These are phyloP conservation scores for Sesia bembeciformis DNA, from an alignment of 2,888 invertebrate genomes.

Conservation along the genomic window DNA sequence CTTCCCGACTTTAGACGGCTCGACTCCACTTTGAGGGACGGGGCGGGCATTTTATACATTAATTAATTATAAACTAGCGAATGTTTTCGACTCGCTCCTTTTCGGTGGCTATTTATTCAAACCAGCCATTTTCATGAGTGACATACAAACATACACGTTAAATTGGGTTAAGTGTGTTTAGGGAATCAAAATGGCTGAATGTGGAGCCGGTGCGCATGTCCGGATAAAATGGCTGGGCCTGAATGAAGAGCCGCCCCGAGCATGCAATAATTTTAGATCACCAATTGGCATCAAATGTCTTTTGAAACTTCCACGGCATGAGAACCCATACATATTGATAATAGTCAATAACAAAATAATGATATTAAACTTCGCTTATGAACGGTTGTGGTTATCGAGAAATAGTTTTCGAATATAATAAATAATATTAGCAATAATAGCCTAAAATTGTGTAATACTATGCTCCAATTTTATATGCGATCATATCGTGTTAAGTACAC, in stretches of 20 bases:
- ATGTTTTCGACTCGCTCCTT: constrained; percentile 40
- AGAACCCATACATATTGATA: constrained; percentile 57
- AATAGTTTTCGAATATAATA: constrained; percentile 68
- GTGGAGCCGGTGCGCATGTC: constrained; percentile 42
- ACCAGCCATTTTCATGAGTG: constrained; percentile 24
- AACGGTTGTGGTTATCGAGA: constrained; percentile 73
- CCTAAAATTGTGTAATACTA: constrained; percentile 41
- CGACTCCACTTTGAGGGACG: constrained; percentile 5
- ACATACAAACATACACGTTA: constrained; percentile 13
- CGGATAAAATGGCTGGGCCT: constrained; percentile 46
- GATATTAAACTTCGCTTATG: constrained; percentile 73
- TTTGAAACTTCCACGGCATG: background rate
- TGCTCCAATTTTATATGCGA: constrained; percentile 62
- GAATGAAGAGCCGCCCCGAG: constrained; percentile 30
- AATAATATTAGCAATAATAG: constrained; percentile 72
- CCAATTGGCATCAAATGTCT: constrained; percentile 49
- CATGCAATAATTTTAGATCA: constrained; percentile 48
- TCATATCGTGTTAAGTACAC: constrained; percentile 57
- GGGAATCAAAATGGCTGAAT: constrained; percentile 61
- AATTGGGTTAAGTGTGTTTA: constrained; percentile 63
- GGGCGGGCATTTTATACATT: constrained; percentile 39
- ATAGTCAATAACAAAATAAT: constrained; percentile 68
- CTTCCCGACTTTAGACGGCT: constrained; percentile 22
- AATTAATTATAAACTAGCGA: constrained; percentile 37
- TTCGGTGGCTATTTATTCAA: constrained; percentile 48